Percentiles rank a stretch among this genome's conserved stretches.
These are phyloP conservation scores for Gephyroberyx darwinii DNA, from an alignment of 2,797 vertebrate genomes.

Conservation along the genomic window DNA sequence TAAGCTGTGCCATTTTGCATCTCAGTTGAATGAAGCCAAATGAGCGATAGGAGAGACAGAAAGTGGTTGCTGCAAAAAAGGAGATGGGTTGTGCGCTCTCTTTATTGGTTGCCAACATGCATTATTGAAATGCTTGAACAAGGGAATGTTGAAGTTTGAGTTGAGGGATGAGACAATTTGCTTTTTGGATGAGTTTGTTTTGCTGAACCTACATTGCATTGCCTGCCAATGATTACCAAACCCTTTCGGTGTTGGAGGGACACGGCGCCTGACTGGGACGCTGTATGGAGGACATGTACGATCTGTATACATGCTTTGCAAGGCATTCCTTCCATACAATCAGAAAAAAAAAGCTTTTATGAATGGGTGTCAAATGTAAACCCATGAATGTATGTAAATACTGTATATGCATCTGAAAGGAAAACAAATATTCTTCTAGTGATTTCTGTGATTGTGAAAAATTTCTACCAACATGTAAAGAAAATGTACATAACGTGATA, in stretches of 20 bases:
- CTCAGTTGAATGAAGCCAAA: conserved; percentile 54
- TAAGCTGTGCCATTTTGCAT: conserved; percentile 31
- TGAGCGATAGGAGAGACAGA: conserved; percentile 10
- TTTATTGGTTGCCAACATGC: conserved; percentile 17
- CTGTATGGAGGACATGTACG: conserved; percentile 49
- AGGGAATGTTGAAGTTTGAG: conserved; percentile 21
- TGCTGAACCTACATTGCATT: conserved; percentile 15
- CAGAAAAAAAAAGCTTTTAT: conserved; percentile 64
- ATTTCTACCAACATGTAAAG: conserved; percentile 87
- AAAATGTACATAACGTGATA: conserved; percentile 88
- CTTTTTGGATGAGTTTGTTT: conserved; percentile 32
- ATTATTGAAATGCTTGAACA: conserved; percentile 12
- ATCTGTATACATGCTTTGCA: conserved; percentile 39
- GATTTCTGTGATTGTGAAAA: conserved; percentile 82
- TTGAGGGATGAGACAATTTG: neutral
- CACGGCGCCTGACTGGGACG: neutral
- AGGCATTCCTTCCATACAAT: conserved; percentile 86
- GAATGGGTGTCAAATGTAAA: conserved; percentile 82
- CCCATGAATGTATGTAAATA: conserved; percentile 97
- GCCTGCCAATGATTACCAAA: conserved; percentile 28
- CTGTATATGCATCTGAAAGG: conserved; percentile 82
- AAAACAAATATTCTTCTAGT: conserved; percentile 82
- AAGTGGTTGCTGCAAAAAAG: conserved; percentile 22
- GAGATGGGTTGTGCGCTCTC: neutral
- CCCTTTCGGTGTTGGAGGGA: conserved; percentile 18